phyloP scores from a whole-genome alignment of 2,113 vertebrate species.

The Cromileptes altivelis region DNA sequence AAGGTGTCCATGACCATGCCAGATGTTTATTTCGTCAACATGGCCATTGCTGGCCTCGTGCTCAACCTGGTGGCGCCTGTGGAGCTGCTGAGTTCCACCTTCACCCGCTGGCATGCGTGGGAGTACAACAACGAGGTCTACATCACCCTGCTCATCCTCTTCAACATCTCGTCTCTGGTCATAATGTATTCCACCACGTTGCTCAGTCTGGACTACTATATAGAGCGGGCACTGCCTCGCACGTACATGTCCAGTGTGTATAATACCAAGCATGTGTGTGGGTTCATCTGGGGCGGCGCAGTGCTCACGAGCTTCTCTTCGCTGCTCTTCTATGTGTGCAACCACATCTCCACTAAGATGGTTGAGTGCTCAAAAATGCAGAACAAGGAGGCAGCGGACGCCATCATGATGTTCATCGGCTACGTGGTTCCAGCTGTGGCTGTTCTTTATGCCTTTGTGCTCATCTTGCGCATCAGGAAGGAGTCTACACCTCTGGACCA shows the following conservation, averaged over 20 bases:
- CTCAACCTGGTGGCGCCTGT: constrained; percentile 91
- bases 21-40: constrained; percentile 98
- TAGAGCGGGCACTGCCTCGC: constrained; percentile 94
- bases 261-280: constrained; percentile 96
- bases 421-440: constrained; percentile 92
- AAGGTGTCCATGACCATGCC: constrained; percentile 97
- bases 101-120: constrained; percentile 92
- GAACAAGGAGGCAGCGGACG: constrained; percentile 92
- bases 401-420: constrained; percentile 96
- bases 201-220: constrained; percentile 97
- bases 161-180: constrained; percentile 95
- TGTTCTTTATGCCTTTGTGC: constrained; percentile 89
- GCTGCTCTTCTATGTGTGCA: constrained; percentile 96
- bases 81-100: constrained; percentile 91
- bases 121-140: constrained; percentile 91
- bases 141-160: constrained; percentile 94
- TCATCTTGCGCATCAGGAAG: constrained; percentile 91
- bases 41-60: constrained; percentile 94
- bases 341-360: constrained; percentile 93
- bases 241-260: constrained; percentile 98
- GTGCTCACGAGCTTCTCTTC: constrained; percentile 98
- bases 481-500: constrained; percentile 93
- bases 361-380: constrained; percentile 97
- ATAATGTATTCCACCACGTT: constrained; percentile 96
- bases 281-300: constrained; percentile 97